Evolutionary conservation across 2,113 vertebrate species (phyloP).

Genomic region (Rhinolophus ferrumequinum): DNA sequence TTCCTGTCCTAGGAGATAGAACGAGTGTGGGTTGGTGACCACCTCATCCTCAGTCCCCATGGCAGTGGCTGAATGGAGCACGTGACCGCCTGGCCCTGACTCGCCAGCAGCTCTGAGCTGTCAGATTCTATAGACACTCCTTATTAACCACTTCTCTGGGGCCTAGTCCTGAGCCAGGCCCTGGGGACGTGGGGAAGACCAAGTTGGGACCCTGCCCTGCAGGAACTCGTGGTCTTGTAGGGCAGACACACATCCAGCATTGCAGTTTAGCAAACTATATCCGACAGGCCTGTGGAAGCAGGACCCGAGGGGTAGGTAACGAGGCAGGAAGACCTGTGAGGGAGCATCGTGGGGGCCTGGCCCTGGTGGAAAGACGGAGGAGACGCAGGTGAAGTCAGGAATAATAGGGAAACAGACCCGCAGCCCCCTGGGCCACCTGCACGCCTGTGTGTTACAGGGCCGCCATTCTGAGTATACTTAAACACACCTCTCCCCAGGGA

Average conservation of each 20-base stretch:
- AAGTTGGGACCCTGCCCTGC: too few relatives aligned
- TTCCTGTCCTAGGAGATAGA: not conserved
- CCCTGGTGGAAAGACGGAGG: not conserved
- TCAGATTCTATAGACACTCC: rapidly evolving
- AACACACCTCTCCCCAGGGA: constrained; percentile 84
- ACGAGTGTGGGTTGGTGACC: not conserved
- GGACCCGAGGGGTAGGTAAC: not conserved
- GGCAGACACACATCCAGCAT: not conserved
- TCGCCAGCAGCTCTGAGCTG: not conserved
- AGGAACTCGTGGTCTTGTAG: not conserved
- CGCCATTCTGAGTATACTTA: not conserved
- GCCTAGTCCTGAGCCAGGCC: not conserved
- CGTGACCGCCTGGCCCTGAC: not conserved
- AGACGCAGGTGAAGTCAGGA: rapidly evolving
- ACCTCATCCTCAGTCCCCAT: not conserved
- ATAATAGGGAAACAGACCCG: rapidly evolving
- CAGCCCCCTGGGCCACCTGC: rapidly evolving
- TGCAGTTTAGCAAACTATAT: not conserved
- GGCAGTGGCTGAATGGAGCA: not conserved
- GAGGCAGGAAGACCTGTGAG: not conserved
- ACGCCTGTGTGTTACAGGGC: rapidly evolving
- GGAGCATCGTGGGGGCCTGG: rapidly evolving
- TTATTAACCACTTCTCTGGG: not conserved
- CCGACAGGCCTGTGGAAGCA: not conserved
- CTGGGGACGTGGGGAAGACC: not conserved